Base-by-base conservation (phyloP, 2,797 vertebrate genomes). In the Mus spretus region DNA sequence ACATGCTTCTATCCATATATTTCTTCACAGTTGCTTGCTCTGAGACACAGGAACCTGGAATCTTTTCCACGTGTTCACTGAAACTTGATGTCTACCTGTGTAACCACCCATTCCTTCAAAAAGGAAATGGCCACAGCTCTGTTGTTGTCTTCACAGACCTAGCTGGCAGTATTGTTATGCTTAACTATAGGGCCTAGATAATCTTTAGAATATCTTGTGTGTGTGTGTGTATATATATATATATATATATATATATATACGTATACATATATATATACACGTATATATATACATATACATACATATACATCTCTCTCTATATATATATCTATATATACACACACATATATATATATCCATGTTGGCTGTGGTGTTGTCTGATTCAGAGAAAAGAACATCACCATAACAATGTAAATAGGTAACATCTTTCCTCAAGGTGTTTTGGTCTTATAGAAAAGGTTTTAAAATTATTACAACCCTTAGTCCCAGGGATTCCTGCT, bases 401-500 rank as follows among this genome's bases (percentile, higher is more conserved):
- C 55, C 44, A 77, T 28, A 77, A 44, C 11, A 26, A 28, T 65
- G 34, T 77, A 44, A 89, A 47, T 75, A 47, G 17, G 37, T 61
- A 72, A 90, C 31, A 11, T 57, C 50, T 77, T 70, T 78, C 28
- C 57, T 85, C 11, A 3, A 2, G n/a, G 57, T 87, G 34, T 50
- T 81, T 3, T 94, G 26, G 44, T 3, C 47, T 59, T 75, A 81
- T 65, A 15, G 75, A 91, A 57, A 79, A 12, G 22, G 31, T 88
- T 90, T 85, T 47, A 10, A 96, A 92, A 92, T 85, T 11, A 88
- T 89, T 75, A 40, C 91, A 93, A 81, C 1, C 40, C 26, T 82
- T 63, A 17, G 7, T 7, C 37, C 47, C 2, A 63, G 26, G 53
- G 57, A 70, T 82, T 79, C 3, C 20, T 13, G 80, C 4, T 13